phyloP scores from a whole-genome alignment of 2,113 vertebrate genomes.

The Notothenia coriiceps region DNA sequence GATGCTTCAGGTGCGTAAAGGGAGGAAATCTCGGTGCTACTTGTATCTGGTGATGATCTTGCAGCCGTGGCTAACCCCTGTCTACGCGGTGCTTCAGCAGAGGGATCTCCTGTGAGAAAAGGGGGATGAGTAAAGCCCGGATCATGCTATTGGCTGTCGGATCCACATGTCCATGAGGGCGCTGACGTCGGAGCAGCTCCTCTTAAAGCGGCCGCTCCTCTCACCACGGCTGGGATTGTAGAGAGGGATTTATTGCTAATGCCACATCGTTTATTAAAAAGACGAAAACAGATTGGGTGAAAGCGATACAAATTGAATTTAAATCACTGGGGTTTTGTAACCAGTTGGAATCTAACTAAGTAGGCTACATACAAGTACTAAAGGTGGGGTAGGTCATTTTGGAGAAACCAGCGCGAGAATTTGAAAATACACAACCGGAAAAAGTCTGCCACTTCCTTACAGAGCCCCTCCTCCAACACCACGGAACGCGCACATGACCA shows the following conservation, averaged over 20 bases:
- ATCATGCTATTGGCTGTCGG: slow-evolving; percentile 70
- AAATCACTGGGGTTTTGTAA: neutral
- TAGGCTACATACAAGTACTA: neutral
- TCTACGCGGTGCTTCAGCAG: slow-evolving; percentile 56
- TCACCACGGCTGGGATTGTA: neutral
- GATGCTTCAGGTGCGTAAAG: slow-evolving; percentile 15
- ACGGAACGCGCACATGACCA: no score
- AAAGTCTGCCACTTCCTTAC: no score
- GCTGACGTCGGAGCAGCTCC: slow-evolving; percentile 72
- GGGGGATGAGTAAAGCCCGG: slow-evolving; percentile 56
- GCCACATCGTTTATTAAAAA: neutral
- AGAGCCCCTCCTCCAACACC: no score
- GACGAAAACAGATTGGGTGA: neutral
- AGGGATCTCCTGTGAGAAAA: slow-evolving; percentile 74
- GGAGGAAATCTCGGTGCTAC: slow-evolving; percentile 38
- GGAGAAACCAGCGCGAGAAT: no score
- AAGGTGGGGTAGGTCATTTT: no score
- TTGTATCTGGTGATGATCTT: slow-evolving; percentile 34
- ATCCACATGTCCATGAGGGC: slow-evolving; percentile 64
- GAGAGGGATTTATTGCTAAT: slow-evolving; percentile 21
- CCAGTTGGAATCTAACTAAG: no score
- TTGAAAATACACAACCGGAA: no score
- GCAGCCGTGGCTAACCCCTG: slow-evolving; percentile 52
- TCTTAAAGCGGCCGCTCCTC: slow-evolving; percentile 72
- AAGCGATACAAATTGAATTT: no score